These are phyloP conservation scores for Rhabdomys dilectus DNA, from an alignment of 2,113 vertebrate genomes.

Conservation along the genomic window DNA sequence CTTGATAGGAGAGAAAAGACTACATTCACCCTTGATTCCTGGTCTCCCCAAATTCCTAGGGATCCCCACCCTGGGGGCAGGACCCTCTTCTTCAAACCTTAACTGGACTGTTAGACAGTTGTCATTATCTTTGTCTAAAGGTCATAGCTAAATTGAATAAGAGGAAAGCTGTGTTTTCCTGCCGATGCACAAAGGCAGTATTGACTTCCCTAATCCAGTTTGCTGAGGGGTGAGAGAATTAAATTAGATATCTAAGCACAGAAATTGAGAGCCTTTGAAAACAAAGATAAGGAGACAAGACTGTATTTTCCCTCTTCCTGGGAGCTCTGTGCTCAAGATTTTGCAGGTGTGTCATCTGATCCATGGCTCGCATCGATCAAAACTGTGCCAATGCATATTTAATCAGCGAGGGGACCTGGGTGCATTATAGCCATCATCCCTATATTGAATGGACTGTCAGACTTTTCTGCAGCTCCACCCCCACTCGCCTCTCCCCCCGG, in stretches of 20 bases:
- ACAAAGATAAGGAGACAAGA: constrained; percentile 91
- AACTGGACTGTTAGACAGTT: constrained; percentile 91
- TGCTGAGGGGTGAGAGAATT: constrained; percentile 95
- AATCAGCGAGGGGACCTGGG: constrained; percentile 95
- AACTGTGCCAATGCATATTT: constrained; percentile 96
- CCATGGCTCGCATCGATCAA: constrained; percentile 95
- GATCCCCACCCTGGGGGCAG: constrained; percentile 75
- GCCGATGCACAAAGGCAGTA: constrained; percentile 92
- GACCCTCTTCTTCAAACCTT: constrained; percentile 84
- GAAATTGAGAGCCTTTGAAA: constrained; percentile 94
- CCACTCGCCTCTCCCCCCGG: neutral
- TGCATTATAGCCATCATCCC: constrained; percentile 92
- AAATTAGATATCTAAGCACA: constrained; percentile 95
- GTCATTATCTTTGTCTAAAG: constrained; percentile 94
- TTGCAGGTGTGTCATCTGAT: constrained; percentile 96
- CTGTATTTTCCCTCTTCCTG: constrained; percentile 90
- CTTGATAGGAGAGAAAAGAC: constrained; percentile 56
- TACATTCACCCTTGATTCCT: constrained; percentile 21
- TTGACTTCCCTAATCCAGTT: constrained; percentile 95
- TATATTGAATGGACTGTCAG: constrained; percentile 94
- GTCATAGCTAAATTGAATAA: constrained; percentile 94
- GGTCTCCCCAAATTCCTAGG: constrained; percentile 61
- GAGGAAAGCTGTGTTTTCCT: constrained; percentile 93
- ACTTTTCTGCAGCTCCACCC: constrained; percentile 89
- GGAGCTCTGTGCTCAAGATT: constrained; percentile 93